Evolutionary conservation across 2,888 invertebrate genomes (phyloP).

Genomic region (Aspidiotus rigidus): DNA sequence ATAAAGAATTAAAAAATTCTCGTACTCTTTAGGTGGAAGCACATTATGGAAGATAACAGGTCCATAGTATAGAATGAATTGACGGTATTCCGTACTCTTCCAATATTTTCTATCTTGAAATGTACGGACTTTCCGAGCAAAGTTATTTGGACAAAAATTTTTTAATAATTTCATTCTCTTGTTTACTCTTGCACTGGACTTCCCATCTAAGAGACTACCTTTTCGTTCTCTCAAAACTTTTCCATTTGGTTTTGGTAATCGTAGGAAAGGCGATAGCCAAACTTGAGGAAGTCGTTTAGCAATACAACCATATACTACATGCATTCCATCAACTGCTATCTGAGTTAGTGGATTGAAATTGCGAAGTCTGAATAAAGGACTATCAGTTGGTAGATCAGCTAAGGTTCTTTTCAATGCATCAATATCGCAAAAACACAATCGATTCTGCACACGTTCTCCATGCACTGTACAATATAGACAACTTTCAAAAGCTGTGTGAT

Average conservation of each 20-base stretch:
- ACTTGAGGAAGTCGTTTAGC: background rate
- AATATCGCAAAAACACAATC: background rate
- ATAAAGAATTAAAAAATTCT: background rate
- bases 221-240: background rate
- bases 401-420: background rate
- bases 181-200: background rate
- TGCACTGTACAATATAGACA: background rate
- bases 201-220: background rate
- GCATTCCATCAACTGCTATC: background rate
- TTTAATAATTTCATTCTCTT: background rate
- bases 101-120: background rate
- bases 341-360: background rate
- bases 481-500: background rate
- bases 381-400: background rate
- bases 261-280: background rate
- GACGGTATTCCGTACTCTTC: background rate
- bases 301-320: background rate
- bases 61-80: background rate
- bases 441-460: background rate
- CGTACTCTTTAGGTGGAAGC: background rate
- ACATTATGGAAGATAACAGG: background rate
- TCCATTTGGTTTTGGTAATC: no score
- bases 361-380: background rate
- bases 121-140: background rate
- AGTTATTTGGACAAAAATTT: background rate